These are phyloP conservation scores for Rhabdomys pumilio DNA, from an alignment of 2,797 vertebrate genomes.

Conservation along the genomic window DNA sequence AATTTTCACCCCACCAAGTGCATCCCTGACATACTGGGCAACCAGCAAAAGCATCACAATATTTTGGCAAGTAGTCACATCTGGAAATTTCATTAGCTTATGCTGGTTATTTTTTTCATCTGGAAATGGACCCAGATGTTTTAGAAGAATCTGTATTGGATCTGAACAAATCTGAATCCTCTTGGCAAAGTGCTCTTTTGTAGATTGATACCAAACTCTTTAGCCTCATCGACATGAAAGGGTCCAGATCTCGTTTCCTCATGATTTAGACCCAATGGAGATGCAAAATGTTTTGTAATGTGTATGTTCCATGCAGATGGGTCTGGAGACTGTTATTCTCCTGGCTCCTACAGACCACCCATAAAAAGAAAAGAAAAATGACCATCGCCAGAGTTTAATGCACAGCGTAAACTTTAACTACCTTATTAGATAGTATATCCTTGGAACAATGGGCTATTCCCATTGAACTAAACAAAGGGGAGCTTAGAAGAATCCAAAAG, in stretches of 20 bases:
- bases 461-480: conserved; percentile 63
- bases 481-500: conserved; percentile 58
- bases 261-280: conserved; percentile 75
- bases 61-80: conserved; percentile 78
- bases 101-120: conserved; percentile 62
- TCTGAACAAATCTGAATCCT: conserved; percentile 75
- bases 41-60: conserved; percentile 61
- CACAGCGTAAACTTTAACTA: conserved; percentile 71
- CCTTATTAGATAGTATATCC: conserved; percentile 71
- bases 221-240: conserved; percentile 68
- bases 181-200: conserved; percentile 70
- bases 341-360: conserved; percentile 75
- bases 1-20: conserved; percentile 28
- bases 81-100: conserved; percentile 81
- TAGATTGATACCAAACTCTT: conserved; percentile 65
- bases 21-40: neutral
- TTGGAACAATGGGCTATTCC: conserved; percentile 59
- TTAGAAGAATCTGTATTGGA: conserved; percentile 71
- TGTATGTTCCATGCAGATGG: conserved; percentile 7
- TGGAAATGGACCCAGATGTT: conserved; percentile 82
- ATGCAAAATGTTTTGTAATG: conserved; percentile 65
- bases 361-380: conserved; percentile 65
- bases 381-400: conserved; percentile 67
- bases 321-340: conserved; percentile 59
- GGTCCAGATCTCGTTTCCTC: conserved; percentile 50